Conservation (phyloP, 2,888 invertebrate genomes). For the Ametastegia equiseti region DNA sequence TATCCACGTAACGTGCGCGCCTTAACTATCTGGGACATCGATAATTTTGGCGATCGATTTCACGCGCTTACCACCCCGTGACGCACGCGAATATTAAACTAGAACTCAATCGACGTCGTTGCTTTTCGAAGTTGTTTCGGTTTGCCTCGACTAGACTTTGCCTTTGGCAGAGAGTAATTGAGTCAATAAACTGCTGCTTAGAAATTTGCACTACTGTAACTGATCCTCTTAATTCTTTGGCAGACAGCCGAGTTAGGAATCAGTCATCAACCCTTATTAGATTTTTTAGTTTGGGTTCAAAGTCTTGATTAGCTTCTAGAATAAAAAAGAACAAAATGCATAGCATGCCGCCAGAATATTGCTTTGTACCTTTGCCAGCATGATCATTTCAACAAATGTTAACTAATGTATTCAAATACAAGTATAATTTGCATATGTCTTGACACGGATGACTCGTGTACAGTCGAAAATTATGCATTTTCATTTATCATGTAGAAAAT, state of each 20-base stretch:
- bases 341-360: no score
- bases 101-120: not conserved
- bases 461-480: conserved; percentile 6
- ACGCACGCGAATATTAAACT: conserved; percentile 4
- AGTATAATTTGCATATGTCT: conserved; percentile 23
- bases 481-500: conserved; percentile 21
- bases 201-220: not conserved
- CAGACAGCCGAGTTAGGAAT: not conserved
- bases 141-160: not conserved
- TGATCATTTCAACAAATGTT: not conserved
- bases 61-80: conserved; percentile 10
- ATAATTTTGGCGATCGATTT: conserved; percentile 35
- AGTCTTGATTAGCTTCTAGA: not conserved
- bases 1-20: conserved; percentile 3
- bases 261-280: not conserved
- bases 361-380: not conserved
- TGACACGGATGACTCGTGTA: conserved; percentile 16
- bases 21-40: conserved; percentile 26
- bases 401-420: not conserved
- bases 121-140: not conserved
- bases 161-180: not conserved
- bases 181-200: not conserved
- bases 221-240: not conserved
- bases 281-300: not conserved
- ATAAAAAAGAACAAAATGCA: not conserved